Conservation (phyloP, 2,797 vertebrate species). For the Pitangus sulphuratus region DNA sequence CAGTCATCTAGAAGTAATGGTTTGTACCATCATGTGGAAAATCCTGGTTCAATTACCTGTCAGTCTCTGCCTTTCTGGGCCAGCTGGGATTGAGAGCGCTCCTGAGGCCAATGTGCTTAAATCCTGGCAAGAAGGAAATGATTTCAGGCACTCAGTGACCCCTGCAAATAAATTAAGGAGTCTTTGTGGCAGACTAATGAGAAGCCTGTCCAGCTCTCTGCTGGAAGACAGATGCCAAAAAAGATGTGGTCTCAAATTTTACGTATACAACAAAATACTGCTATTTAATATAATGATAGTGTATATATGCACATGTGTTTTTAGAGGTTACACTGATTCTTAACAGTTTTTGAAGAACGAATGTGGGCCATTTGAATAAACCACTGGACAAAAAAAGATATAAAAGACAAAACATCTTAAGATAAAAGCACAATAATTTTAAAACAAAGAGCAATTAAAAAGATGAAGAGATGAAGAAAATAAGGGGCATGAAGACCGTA, state of each 20-base stretch:
- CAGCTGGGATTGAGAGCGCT: neutral
- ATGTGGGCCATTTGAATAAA: neutral
- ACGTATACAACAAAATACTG: neutral
- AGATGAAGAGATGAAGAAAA: neutral
- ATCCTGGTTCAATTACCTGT: neutral
- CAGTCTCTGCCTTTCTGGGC: neutral
- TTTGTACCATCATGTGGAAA: conserved; percentile 12
- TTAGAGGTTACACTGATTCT: neutral
- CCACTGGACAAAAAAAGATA: neutral
- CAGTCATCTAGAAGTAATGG: neutral
- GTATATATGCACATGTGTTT: neutral
- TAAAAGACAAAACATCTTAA: neutral
- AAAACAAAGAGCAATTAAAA: neutral
- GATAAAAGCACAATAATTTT: neutral
- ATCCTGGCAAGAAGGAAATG: neutral
- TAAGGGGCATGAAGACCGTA: neutral
- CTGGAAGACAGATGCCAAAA: neutral
- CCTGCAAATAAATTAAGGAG: neutral
- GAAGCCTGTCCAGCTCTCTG: neutral
- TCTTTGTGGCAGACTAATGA: neutral
- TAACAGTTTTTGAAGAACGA: neutral
- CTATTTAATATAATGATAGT: neutral
- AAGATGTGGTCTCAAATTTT: neutral
- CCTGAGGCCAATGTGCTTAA: neutral
- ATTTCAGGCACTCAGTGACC: neutral